Conservation (phyloP, 2,113 vertebrate genomes). For the Amphiprion ocellaris region DNA sequence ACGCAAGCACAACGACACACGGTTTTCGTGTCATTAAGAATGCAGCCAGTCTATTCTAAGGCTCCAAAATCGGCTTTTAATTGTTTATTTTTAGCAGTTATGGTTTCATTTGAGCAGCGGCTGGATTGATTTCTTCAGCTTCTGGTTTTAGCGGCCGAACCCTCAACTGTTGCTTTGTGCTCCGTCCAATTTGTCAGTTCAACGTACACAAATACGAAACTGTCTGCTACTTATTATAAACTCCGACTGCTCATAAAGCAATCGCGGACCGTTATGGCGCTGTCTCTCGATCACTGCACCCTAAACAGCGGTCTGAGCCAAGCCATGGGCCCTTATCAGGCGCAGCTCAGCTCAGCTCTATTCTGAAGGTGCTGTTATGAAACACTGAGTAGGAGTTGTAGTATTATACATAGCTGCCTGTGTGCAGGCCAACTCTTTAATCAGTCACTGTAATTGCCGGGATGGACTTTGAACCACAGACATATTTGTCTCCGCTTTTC, state of each 20-base stretch:
- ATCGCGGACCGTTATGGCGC: slow-evolving; percentile 36
- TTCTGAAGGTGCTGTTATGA: slow-evolving; percentile 65
- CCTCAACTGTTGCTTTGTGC: too few species aligned
- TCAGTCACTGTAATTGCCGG: slow-evolving; percentile 78
- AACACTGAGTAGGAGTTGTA: slow-evolving; percentile 66
- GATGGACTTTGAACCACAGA: slow-evolving; percentile 80
- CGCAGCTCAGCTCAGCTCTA: slow-evolving; percentile 39
- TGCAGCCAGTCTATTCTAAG: too few species aligned
- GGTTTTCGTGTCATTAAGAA: too few species aligned
- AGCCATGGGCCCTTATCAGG: slow-evolving; percentile 51
- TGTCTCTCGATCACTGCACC: slow-evolving; percentile 13
- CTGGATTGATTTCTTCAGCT: neutral
- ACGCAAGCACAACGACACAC: neutral
- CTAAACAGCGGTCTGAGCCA: slow-evolving; percentile 32
- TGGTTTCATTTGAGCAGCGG: neutral
- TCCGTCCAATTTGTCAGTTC: neutral
- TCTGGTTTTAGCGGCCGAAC: too few species aligned
- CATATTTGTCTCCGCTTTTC: slow-evolving; percentile 78
- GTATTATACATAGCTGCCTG: slow-evolving; percentile 71
- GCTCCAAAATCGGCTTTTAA: too few species aligned
- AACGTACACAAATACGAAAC: slow-evolving; percentile 7
- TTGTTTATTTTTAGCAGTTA: neutral
- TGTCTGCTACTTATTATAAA: slow-evolving; percentile 43
- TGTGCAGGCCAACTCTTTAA: slow-evolving; percentile 76
- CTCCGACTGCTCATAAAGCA: slow-evolving; percentile 31